phyloP scores from a whole-genome alignment of 2,797 vertebrate species.

The Tapera naevia region DNA sequence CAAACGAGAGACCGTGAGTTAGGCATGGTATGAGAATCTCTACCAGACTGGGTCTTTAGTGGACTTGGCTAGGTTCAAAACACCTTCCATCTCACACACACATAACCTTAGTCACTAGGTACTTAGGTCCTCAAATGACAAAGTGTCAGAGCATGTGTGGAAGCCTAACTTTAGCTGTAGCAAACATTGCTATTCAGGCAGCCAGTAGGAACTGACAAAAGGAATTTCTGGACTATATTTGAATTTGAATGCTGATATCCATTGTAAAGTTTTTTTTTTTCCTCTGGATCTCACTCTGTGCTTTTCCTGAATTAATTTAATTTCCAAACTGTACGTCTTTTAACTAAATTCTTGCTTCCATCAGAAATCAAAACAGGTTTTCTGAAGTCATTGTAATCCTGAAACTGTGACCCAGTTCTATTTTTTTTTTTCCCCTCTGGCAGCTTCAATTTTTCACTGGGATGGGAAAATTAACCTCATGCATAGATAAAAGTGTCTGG shows the following conservation, averaged over 20 bases:
- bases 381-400: neutral
- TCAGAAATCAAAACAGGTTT: neutral
- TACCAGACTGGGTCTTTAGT: neutral
- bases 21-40: neutral
- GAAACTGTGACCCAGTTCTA: neutral
- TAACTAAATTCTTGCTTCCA: neutral
- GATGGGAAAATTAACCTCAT: slow-evolving; percentile 24
- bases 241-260: neutral
- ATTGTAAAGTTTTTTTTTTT: neutral
- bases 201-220: neutral
- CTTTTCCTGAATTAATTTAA: neutral
- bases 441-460: neutral
- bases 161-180: neutral
- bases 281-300: neutral
- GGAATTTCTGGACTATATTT: neutral
- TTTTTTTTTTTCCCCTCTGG: neutral
- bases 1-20: neutral
- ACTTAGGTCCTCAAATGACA: neutral
- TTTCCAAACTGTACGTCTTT: neutral
- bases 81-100: fast-evolving
- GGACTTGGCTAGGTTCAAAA: neutral
- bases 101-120: neutral
- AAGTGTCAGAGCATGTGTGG: neutral
- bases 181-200: neutral
- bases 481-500: slow-evolving; percentile 10